A percentile compares a stretch with the other conserved stretches of the same genome.
Evolutionary conservation across 64 coral and sea anemone genomes (phyloP).

Genomic region (Montipora foliosa): DNA sequence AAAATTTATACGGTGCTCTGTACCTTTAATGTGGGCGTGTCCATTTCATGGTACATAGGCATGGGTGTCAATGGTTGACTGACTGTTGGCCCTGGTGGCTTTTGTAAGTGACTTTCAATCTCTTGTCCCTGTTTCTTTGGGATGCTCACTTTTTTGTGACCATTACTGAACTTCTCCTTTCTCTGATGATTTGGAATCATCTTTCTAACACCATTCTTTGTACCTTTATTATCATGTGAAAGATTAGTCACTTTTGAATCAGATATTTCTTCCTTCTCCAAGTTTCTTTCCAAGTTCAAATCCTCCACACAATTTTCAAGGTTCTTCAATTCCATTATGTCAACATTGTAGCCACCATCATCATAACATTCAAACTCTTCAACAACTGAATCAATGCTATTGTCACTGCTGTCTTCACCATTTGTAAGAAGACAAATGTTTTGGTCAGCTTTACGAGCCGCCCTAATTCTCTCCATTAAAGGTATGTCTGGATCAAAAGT

Average conservation of each 20-base stretch:
- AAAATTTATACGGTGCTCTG: background rate
- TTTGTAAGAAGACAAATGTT: background rate
- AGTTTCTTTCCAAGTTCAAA: background rate
- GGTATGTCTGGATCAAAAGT: constrained; percentile 12
- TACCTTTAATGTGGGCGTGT: constrained; percentile 87
- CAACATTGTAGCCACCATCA: constrained; percentile 88
- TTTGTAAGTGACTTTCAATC: background rate
- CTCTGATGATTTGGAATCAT: background rate
- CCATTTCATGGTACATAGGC: constrained; percentile 82
- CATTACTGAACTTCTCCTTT: background rate
- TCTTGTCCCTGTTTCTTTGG: background rate
- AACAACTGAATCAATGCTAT: background rate
- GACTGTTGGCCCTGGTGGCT: background rate
- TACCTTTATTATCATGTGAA: background rate
- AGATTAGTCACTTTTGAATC: background rate
- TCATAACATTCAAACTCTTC: constrained; percentile 62
- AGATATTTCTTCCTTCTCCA: background rate
- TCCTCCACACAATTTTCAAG: constrained; percentile 14
- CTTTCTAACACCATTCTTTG: background rate
- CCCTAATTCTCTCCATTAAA: constrained; percentile 1
- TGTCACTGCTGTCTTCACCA: background rate
- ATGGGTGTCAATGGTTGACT: constrained; percentile 82
- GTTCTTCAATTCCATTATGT: constrained; percentile 39
- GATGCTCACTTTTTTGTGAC: background rate
- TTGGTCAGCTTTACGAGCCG: background rate